phyloP scores from a whole-genome alignment of 2,888 invertebrate genomes.

The Phengaris arion region DNA sequence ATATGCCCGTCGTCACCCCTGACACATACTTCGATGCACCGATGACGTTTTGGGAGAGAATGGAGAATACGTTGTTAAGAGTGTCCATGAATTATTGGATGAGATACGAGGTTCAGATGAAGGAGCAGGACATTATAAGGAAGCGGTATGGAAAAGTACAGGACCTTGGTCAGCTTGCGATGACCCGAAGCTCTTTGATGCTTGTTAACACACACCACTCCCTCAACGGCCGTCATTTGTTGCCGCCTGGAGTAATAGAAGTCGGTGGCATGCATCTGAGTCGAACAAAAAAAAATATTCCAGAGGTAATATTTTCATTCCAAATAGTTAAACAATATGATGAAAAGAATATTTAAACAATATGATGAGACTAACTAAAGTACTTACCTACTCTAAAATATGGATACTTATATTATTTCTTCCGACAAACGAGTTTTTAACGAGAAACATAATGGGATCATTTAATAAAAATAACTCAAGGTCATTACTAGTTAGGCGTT shows the following conservation, averaged over 20 bases:
- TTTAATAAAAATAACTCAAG: neutral
- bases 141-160: slow-evolving; percentile 60
- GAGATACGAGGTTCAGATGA: slow-evolving; percentile 43
- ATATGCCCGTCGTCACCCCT: slow-evolving; percentile 73
- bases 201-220: slow-evolving; percentile 82
- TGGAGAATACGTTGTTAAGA: slow-evolving; percentile 60
- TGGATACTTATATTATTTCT: neutral
- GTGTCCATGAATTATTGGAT: slow-evolving; percentile 60
- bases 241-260: slow-evolving; percentile 80
- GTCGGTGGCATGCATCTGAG: slow-evolving; percentile 82
- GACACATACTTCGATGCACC: slow-evolving; percentile 60
- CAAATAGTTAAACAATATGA: neutral
- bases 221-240: slow-evolving; percentile 77
- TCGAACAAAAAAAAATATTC: slow-evolving; percentile 60
- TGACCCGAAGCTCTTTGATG: slow-evolving; percentile 62
- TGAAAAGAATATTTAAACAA: no score
- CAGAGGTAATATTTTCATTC: slow-evolving; percentile 50
- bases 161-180: slow-evolving; percentile 62
- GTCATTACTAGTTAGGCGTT: no score
- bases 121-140: slow-evolving; percentile 48
- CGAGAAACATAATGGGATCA: neutral
- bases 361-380: no score
- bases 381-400: no score
- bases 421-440: neutral
- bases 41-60: slow-evolving; percentile 74